Evolutionary conservation across 2,797 vertebrate species (phyloP).

Genomic region (Poecilia velifera): DNA sequence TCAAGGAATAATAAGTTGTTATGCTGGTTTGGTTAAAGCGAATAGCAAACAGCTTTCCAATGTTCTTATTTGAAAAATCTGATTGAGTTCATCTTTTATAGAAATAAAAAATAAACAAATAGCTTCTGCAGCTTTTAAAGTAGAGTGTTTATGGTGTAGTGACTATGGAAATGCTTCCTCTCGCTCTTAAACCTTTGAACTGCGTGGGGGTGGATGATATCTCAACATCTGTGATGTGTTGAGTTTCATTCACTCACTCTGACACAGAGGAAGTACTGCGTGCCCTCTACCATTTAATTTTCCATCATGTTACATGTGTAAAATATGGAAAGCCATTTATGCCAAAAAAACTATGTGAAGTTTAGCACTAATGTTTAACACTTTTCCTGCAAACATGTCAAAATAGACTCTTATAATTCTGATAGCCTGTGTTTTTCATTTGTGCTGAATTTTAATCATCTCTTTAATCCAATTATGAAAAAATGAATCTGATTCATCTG

Average conservation of each 20-base stretch:
- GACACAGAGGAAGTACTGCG: conserved; percentile 54
- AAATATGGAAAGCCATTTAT: conserved; percentile 20
- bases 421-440: neutral
- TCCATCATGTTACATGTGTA: conserved; percentile 38
- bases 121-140: neutral
- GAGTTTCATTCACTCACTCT: conserved; percentile 26
- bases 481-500: neutral
- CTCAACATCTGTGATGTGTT: conserved; percentile 55
- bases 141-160: neutral
- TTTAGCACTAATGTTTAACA: neutral
- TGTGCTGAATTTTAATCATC: neutral
- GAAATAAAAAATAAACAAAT: neutral
- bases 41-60: too few relatives aligned
- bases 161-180: conserved; percentile 24
- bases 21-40: neutral
- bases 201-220: conserved; percentile 35
- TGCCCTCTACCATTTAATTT: conserved; percentile 40
- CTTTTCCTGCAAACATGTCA: neutral
- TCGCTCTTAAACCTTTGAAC: conserved; percentile 46
- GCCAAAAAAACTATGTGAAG: neutral
- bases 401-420: neutral
- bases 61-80: neutral
- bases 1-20: neutral
- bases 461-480: neutral
- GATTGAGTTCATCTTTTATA: neutral